Percentiles rank a stretch among this genome's conserved stretches.
Conservation (phyloP, 2,888 invertebrate species). For the Mesoligia furuncula region DNA sequence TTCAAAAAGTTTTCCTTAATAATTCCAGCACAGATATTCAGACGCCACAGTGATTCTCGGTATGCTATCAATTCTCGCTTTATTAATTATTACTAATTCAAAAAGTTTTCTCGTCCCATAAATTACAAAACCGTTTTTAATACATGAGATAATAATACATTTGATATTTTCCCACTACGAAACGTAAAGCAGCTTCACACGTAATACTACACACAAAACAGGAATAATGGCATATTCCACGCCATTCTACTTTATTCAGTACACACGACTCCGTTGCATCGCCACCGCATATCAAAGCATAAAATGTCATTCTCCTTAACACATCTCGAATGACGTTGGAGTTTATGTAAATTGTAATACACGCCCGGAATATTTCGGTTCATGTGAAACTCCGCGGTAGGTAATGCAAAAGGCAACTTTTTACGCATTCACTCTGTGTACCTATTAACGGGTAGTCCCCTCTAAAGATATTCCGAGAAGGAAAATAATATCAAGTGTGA, state of each 20-base stretch:
- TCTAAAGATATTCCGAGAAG: conserved; percentile 67
- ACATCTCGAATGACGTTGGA: conserved; percentile 84
- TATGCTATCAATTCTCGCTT: conserved; percentile 44
- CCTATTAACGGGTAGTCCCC: conserved; percentile 76
- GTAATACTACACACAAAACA: conserved; percentile 41
- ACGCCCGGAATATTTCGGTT: conserved; percentile 84
- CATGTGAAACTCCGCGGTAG: conserved; percentile 71
- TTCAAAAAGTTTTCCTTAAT: conserved; percentile 47
- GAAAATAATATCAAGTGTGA: conserved; percentile 69
- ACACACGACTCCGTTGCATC: conserved; percentile 72
- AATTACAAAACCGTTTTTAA: conserved; percentile 17
- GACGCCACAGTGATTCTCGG: conserved; percentile 46
- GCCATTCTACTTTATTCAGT: conserved; percentile 70
- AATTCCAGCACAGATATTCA: conserved; percentile 42
- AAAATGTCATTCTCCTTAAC: conserved; percentile 85
- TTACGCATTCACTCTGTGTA: conserved; percentile 80
- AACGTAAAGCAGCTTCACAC: conserved; percentile 19
- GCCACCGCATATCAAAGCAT: conserved; percentile 82
- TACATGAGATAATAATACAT: neutral
- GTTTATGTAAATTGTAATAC: conserved; percentile 88
- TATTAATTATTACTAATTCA: conserved; percentile 40
- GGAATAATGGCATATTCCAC: conserved; percentile 63
- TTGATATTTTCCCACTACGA: neutral
- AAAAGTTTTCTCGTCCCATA: conserved; percentile 26
- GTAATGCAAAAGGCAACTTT: conserved; percentile 77